These are phyloP conservation scores for Garra rufa DNA, from an alignment of 2,113 vertebrate species.

Conservation along the genomic window DNA sequence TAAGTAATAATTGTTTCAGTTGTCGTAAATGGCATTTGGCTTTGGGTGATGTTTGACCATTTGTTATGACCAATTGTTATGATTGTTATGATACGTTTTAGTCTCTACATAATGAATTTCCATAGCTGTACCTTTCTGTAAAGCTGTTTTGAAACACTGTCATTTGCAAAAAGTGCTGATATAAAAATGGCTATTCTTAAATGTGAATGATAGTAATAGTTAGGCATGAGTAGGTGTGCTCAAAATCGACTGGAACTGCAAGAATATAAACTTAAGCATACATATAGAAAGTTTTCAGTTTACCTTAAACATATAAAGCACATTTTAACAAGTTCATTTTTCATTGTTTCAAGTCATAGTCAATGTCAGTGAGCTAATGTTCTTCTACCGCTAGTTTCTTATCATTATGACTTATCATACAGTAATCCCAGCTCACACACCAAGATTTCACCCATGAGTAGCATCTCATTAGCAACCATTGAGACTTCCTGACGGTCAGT, in stretches of 20 bases:
- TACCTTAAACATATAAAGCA: neutral
- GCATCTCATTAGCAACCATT: conserved; percentile 59
- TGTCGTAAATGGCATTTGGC: conserved; percentile 22
- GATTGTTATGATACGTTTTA: too few species aligned
- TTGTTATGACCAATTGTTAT: too few species aligned
- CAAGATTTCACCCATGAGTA: conserved; percentile 37
- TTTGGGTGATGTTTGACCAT: conserved; percentile 26
- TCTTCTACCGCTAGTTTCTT: neutral
- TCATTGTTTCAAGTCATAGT: neutral
- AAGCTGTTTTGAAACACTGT: neutral
- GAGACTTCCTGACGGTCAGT: conserved; percentile 66
- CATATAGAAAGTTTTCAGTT: neutral
- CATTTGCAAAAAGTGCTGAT: neutral
- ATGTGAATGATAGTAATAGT: neutral
- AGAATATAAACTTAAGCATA: neutral
- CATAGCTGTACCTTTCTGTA: too few species aligned
- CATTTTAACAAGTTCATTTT: neutral
- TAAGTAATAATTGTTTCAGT: conserved; percentile 26
- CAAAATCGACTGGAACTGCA: neutral
- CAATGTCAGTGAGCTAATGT: neutral
- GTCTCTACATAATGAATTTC: neutral
- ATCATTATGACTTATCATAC: conserved; percentile 28
- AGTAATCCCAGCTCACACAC: conserved; percentile 21
- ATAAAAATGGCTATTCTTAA: neutral
- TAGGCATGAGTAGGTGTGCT: neutral